Conservation (phyloP, 2,113 vertebrate genomes). For the Petroica traversi region DNA sequence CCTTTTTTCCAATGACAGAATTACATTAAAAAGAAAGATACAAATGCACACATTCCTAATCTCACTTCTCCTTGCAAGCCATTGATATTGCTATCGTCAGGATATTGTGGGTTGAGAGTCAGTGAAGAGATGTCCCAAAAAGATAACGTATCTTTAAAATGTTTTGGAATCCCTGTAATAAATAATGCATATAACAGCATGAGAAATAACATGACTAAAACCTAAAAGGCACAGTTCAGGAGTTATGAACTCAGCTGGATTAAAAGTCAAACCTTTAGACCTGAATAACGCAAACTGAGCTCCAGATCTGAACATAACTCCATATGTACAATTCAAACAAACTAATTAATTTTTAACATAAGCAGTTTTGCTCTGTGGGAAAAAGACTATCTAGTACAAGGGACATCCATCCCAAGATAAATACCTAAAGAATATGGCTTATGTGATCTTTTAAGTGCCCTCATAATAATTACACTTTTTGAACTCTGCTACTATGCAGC, state of each 20-base stretch:
- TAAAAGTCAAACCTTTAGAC: not conserved
- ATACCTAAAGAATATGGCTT: not conserved
- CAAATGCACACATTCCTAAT: not conserved
- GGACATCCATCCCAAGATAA: not conserved
- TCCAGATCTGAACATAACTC: not conserved
- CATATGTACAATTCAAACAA: not conserved
- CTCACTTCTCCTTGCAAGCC: not conserved
- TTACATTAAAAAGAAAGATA: not conserved
- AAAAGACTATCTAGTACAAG: not conserved
- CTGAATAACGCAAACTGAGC: not conserved
- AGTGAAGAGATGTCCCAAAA: not conserved
- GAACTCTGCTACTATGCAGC: not conserved
- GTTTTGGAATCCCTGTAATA: not conserved
- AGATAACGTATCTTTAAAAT: conserved; percentile 22
- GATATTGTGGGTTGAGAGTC: not conserved
- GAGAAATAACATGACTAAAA: not conserved
- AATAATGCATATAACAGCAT: not conserved
- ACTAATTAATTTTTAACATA: not conserved
- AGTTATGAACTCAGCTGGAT: not conserved
- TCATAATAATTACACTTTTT: not conserved
- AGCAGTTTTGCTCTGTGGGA: not conserved
- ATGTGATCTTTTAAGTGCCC: not conserved
- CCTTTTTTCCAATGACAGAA: not conserved
- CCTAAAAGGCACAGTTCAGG: not conserved
- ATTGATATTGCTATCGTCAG: not conserved